A percentile compares a stretch with the other conserved stretches of the same genome.
These are phyloP conservation scores for Tragelaphus eurycerus DNA, from an alignment of 2,797 vertebrate species.

Conservation along the genomic window DNA sequence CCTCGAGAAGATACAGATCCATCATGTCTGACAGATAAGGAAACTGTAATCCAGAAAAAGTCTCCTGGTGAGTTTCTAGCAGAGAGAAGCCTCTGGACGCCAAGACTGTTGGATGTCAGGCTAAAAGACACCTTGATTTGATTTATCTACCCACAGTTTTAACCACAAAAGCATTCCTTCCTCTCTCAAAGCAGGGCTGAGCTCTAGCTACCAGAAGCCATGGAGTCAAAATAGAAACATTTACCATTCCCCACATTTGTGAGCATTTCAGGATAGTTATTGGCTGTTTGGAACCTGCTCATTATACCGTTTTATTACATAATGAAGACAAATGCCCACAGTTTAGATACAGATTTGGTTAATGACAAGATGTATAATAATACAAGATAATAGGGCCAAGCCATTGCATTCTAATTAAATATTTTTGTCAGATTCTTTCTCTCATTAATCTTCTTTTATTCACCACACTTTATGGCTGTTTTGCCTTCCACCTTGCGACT, in stretches of 20 bases:
- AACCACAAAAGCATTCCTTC: not conserved
- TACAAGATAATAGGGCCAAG: constrained; percentile 80
- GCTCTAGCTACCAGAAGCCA: constrained; percentile 47
- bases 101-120: not conserved
- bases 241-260: constrained; percentile 68
- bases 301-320: constrained; percentile 79
- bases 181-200: not conserved
- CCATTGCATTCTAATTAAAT: constrained; percentile 83
- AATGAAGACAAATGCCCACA: constrained; percentile 85
- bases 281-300: constrained; percentile 80
- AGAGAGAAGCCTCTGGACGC: not conserved
- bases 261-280: constrained; percentile 74
- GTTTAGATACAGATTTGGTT: constrained; percentile 84
- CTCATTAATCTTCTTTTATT: constrained; percentile 82
- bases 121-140: not conserved
- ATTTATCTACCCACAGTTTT: not conserved
- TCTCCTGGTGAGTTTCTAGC: not conserved
- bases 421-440: constrained; percentile 77
- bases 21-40: constrained; percentile 49
- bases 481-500: constrained; percentile 42
- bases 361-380: constrained; percentile 83
- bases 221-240: constrained; percentile 64
- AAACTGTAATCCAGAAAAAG: not conserved
- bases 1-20: not conserved
- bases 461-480: constrained; percentile 61